Evolutionary conservation across 2,113 vertebrate genomes (phyloP), one percentile per base, ranked within the genome.

Genomic region (Machaerirhynchus nigripectus): DNA sequence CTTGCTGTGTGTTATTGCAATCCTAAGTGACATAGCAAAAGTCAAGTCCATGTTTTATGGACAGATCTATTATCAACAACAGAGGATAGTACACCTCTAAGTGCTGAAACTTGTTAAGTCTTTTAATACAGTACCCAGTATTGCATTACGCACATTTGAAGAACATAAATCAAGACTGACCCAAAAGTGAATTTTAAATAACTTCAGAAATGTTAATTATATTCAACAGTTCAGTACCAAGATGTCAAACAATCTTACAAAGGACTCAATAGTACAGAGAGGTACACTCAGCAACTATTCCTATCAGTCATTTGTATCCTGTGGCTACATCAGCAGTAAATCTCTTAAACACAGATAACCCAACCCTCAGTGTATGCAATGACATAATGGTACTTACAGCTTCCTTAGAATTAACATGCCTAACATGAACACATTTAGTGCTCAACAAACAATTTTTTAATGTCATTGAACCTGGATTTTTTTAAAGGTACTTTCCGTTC

Each of bases 401-500:
- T 64, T 42, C 37, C 69, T 94, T 83, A 78, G 83, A 97, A 94
- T 97, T 97, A 95, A 96, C 87, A 96, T 96, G 90, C 91, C 35
- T 91, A 64, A 94, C 69, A 33, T 85, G 95, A 96, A 90, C 71
- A 91, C 70, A 80, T 92, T 95, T 77, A 97, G 74, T 81, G 75
- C 53, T 94, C 87, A 94, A 88, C 88, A 97, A 97, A 96, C 96
- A 95, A 91, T 98, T 97, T 97, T 86, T 97, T 95, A 97, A 97
- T 97, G 96, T 93, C 98, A 98, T 87, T 96, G 94, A 96, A 97
- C 82, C 71, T 89, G 87, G n/a, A 95, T 94, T 6, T 44, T 95
- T 96, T 95, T 63, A 90, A 98, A 95, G 71, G 83, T 84, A 64
- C 89, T 96, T 96, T 79, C 85, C 9, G 9, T 93, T 97, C 87